These are phyloP conservation scores for Lutraria rhynchaena DNA, from an alignment of 1,140 invertebrate genomes.

Conservation along the genomic window DNA sequence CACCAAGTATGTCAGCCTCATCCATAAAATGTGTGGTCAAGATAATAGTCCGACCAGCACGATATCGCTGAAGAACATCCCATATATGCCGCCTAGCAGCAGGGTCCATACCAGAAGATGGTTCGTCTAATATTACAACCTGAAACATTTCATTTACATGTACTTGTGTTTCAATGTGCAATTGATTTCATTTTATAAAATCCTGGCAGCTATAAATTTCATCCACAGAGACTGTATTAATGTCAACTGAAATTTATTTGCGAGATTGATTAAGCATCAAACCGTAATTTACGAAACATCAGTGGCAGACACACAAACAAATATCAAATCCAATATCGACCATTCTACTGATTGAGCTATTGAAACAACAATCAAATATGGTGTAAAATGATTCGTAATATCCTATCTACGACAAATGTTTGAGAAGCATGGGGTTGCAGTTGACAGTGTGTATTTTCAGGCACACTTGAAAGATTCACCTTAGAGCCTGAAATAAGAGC, in stretches of 20 bases:
- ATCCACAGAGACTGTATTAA: background rate
- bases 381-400: too few species aligned
- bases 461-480: too few species aligned
- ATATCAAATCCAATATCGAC: too few species aligned
- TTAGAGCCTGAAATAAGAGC: slow-evolving; percentile 83
- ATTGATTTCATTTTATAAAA: background rate
- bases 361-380: too few species aligned
- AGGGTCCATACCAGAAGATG: slow-evolving; percentile 98
- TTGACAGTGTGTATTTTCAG: too few species aligned
- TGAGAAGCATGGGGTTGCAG: too few species aligned
- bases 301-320: background rate
- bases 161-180: background rate
- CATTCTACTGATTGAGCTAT: too few species aligned
- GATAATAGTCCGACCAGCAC: slow-evolving; percentile 89
- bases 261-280: background rate
- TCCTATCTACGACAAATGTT: too few species aligned
- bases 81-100: slow-evolving; percentile 93
- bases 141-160: too few species aligned
- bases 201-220: background rate
- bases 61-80: slow-evolving; percentile 86
- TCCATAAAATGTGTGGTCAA: slow-evolving; percentile 99
- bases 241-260: background rate
- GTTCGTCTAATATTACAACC: slow-evolving; percentile 85
- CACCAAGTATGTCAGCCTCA: slow-evolving; percentile 97
- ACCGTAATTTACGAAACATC: background rate